Conservation (phyloP, 1,140 invertebrate species). For the Papilio polyxenes region DNA sequence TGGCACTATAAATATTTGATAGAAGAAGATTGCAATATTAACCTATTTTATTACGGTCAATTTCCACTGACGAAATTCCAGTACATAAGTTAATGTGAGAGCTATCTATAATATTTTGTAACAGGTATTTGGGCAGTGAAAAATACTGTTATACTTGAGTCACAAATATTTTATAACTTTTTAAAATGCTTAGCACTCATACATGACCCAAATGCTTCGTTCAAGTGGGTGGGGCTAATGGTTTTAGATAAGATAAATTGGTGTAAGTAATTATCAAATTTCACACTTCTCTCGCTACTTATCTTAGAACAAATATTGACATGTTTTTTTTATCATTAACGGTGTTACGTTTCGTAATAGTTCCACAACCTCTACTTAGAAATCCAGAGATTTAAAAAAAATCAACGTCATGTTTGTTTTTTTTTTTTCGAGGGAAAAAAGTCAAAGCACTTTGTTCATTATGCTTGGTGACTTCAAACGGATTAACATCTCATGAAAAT, state of each 20-base stretch:
- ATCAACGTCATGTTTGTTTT: conserved; percentile 45
- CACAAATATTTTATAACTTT: background rate
- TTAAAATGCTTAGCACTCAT: conserved; percentile 42
- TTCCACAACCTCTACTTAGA: conserved; percentile 44
- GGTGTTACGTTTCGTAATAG: conserved; percentile 62
- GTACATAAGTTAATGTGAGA: too few species aligned
- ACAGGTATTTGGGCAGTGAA: too few species aligned
- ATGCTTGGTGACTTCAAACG: conserved; percentile 59
- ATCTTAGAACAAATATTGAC: conserved; percentile 74
- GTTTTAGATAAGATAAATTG: conserved; percentile 71
- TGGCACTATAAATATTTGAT: too few species aligned
- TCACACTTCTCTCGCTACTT: conserved; percentile 65
- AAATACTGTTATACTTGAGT: background rate
- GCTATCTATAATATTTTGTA: too few species aligned
- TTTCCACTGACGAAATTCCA: background rate
- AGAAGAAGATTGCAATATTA: too few species aligned
- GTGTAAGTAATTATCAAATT: conserved; percentile 75
- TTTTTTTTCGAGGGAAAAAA: conserved; percentile 48
- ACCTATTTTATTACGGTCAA: background rate
- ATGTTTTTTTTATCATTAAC: conserved; percentile 62
- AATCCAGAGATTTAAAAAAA: conserved; percentile 49
- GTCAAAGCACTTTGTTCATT: conserved; percentile 55
- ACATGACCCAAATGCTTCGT: conserved; percentile 55
- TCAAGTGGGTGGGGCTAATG: conserved; percentile 67
- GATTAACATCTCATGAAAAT: conserved; percentile 65